phyloP scores from a whole-genome alignment of 2,888 invertebrate genomes.

The Eugnorisma glareosa region DNA sequence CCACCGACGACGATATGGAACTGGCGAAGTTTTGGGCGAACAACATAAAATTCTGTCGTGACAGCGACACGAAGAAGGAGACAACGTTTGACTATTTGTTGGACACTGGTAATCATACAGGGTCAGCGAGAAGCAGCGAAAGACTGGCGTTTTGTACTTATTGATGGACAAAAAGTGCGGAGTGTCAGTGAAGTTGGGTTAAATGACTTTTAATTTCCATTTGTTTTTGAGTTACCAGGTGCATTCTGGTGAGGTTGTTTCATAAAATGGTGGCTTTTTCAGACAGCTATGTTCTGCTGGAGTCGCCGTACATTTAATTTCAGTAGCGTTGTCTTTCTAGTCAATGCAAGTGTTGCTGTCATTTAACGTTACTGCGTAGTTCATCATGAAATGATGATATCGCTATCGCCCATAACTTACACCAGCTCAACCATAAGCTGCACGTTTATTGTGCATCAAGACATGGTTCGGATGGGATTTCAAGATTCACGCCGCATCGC shows the following conservation, averaged over 20 bases:
- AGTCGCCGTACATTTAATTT: neutral
- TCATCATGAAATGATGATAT: neutral
- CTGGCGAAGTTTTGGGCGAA: neutral
- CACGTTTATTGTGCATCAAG: constrained; percentile 71
- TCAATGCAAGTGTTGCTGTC: neutral
- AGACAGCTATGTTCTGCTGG: neutral
- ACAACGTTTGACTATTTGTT: no score
- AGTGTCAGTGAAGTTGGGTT: neutral
- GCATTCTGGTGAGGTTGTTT: no score
- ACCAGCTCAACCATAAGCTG: constrained; percentile 62
- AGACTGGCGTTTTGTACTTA: no score
- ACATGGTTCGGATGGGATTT: constrained; percentile 70
- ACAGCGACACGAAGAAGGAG: neutral
- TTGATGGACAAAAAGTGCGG: neutral
- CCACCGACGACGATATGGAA: neutral
- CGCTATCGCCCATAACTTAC: constrained; percentile 40
- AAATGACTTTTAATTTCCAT: neutral
- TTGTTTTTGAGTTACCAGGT: neutral
- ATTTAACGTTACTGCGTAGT: neutral
- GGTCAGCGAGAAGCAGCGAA: no score
- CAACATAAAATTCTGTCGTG: neutral
- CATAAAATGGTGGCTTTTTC: neutral
- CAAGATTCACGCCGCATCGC: constrained; percentile 62
- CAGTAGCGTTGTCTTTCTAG: neutral
- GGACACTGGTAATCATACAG: no score